Conservation (phyloP, 2,797 vertebrate species). For the Myotis daubentonii region DNA sequence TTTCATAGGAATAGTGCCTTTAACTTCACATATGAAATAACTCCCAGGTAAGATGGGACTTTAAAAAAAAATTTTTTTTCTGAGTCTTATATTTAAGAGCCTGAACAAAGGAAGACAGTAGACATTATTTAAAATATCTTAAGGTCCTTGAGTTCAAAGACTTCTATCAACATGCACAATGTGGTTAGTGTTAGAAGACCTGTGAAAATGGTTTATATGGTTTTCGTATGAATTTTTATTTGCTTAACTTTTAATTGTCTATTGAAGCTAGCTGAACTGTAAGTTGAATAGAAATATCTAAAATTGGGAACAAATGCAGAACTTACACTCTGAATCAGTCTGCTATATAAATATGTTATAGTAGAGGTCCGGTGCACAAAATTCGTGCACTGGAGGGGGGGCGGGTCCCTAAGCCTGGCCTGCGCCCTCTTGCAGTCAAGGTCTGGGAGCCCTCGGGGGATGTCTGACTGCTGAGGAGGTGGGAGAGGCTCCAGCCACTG, state of each 20-base stretch:
- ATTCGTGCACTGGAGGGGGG: too few species aligned
- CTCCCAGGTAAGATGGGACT: background rate
- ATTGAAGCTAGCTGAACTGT: background rate
- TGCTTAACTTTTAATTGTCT: constrained; percentile 13
- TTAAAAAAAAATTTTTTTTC: background rate
- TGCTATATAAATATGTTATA: constrained; percentile 31
- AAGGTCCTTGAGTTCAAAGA: constrained; percentile 13
- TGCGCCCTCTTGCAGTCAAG: too few species aligned
- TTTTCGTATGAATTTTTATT: constrained; percentile 40
- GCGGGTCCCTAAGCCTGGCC: too few species aligned
- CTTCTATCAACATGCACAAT: background rate
- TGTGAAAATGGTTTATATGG: background rate
- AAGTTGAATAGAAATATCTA: constrained; percentile 17
- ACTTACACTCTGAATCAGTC: background rate
- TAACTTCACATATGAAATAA: background rate
- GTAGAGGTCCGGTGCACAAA: too few species aligned
- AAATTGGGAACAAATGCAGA: constrained; percentile 25
- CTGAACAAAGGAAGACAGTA: constrained; percentile 7
- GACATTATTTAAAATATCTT: constrained; percentile 19
- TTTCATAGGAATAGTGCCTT: constrained; percentile 38
- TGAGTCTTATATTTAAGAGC: constrained; percentile 29
- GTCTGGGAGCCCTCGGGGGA: too few species aligned
- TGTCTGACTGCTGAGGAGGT: too few species aligned
- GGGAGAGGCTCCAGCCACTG: too few species aligned
- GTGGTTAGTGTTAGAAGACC: constrained; percentile 25